Percentiles rank a stretch among this genome's conserved stretches.
These are phyloP conservation scores for Falco punctatus DNA, from an alignment of 2,113 vertebrate genomes.

Conservation along the genomic window DNA sequence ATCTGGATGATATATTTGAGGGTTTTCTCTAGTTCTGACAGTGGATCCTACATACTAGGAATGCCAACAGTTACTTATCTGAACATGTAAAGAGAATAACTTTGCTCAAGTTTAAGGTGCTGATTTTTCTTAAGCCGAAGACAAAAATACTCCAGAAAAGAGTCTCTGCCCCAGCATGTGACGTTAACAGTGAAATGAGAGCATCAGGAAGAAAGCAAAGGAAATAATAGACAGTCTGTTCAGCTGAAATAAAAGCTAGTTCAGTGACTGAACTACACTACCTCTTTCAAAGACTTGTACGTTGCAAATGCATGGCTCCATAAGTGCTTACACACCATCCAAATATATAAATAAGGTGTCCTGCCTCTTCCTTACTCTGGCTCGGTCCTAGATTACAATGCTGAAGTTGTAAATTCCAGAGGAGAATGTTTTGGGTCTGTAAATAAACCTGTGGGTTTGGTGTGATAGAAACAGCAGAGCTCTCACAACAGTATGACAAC, in stretches of 20 bases:
- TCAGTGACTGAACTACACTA: not conserved
- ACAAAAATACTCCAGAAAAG: not conserved
- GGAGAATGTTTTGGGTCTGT: not conserved
- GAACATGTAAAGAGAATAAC: not conserved
- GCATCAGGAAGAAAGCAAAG: not conserved
- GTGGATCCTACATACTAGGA: not conserved
- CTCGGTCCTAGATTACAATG: not conserved
- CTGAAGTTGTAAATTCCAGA: not conserved
- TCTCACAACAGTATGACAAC: fast-evolving
- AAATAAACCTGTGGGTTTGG: constrained; percentile 26
- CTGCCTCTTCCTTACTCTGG: not conserved
- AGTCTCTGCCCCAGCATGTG: not conserved
- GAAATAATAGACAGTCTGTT: not conserved
- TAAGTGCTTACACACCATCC: not conserved
- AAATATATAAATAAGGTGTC: not conserved
- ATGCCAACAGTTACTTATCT: not conserved
- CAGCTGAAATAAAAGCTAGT: not conserved
- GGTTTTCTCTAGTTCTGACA: not conserved
- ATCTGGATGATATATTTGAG: not conserved
- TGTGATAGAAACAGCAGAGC: constrained; percentile 4
- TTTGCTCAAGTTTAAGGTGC: not conserved
- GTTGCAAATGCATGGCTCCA: not conserved
- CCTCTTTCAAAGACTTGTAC: not conserved
- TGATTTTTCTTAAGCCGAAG: not conserved
- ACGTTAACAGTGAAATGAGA: not conserved